Conservation (phyloP, 2,113 vertebrate genomes). For the Oreochromis niloticus region DNA sequence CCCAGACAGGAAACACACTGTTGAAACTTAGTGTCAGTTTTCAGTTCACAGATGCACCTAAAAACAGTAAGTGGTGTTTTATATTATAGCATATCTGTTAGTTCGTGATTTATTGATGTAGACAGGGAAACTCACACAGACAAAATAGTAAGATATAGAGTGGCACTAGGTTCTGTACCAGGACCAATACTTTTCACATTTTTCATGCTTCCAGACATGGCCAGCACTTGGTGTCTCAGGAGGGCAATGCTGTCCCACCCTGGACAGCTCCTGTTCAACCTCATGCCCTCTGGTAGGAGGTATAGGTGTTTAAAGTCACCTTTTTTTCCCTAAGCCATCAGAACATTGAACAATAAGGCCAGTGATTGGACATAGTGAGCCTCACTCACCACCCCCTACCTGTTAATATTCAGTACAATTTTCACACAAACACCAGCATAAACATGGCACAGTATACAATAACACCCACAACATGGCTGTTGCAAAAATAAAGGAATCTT, state of each 20-base stretch:
- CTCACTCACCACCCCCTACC: background rate
- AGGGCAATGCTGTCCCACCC: background rate
- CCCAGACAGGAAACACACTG: background rate
- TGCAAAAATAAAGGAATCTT: background rate
- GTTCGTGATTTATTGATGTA: background rate
- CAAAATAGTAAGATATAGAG: background rate
- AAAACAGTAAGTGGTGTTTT: background rate
- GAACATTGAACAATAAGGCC: background rate
- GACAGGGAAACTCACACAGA: background rate
- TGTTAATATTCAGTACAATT: background rate
- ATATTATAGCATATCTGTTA: background rate
- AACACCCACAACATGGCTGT: background rate
- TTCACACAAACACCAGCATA: background rate
- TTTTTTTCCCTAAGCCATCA: background rate
- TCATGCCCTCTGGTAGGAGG: background rate
- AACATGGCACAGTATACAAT: background rate
- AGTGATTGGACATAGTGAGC: background rate
- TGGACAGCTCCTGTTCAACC: background rate
- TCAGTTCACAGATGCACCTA: background rate
- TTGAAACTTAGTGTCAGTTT: background rate
- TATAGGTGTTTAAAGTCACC: background rate
- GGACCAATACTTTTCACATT: background rate
- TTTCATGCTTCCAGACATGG: background rate
- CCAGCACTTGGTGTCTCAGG: background rate
- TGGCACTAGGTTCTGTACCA: background rate